Percentiles rank a stretch among this genome's conserved stretches.
These are phyloP conservation scores for Mungos mungo DNA, from an alignment of 2,113 vertebrate genomes.

Conservation along the genomic window DNA sequence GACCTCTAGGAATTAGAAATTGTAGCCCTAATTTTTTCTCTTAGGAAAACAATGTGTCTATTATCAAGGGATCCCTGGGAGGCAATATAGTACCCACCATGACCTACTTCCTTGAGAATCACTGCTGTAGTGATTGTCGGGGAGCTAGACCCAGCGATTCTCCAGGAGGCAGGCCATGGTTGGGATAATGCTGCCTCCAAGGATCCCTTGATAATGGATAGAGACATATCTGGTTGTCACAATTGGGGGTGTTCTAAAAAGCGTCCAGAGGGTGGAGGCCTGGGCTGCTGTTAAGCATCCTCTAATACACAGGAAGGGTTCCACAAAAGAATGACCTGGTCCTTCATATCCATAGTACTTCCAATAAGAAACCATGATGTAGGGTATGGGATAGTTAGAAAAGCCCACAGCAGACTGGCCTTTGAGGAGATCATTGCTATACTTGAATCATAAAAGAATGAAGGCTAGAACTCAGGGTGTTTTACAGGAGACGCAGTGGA, in stretches of 20 bases:
- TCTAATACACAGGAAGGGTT: not conserved
- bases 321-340: not conserved
- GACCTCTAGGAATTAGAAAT: not conserved
- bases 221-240: not conserved
- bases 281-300: not conserved
- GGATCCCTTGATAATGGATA: not conserved
- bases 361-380: not conserved
- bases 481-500: not conserved
- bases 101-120: too few relatives aligned
- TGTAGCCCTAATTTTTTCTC: too few relatives aligned
- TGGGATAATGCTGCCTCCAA: not conserved
- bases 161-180: accelerated
- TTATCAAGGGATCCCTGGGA: too few relatives aligned
- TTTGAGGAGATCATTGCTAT: not conserved
- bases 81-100: too few relatives aligned
- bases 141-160: not conserved
- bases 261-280: accelerated
- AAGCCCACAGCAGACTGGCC: not conserved
- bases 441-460: not conserved
- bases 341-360: not conserved
- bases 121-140: not conserved
- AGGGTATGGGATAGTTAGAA: not conserved
- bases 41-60: too few relatives aligned
- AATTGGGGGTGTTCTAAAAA: not conserved
- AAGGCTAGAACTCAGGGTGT: not conserved